phyloP scores from a whole-genome alignment of 2,113 vertebrate species.

The Ceratotherium simum region DNA sequence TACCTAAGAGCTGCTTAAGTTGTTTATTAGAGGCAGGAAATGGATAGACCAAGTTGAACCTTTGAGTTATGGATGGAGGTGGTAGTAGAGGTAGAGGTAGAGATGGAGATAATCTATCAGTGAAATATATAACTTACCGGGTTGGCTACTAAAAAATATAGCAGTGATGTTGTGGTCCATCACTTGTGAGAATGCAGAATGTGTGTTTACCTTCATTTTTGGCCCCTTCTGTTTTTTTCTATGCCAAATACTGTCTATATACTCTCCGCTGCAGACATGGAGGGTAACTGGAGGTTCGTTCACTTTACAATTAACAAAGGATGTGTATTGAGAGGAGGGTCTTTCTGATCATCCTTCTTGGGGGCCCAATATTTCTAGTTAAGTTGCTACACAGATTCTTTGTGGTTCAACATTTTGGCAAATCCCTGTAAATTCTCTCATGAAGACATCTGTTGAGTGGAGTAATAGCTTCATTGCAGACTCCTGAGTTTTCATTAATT shows the following conservation, averaged over 20 bases:
- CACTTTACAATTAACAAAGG: conserved; percentile 32
- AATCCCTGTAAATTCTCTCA: conserved; percentile 29
- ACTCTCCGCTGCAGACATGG: not conserved
- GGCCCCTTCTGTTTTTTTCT: not conserved
- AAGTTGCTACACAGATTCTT: conserved; percentile 47
- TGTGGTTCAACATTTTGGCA: conserved; percentile 54
- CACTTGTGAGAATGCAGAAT: not conserved
- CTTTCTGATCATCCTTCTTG: conserved; percentile 31
- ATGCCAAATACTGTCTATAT: not conserved
- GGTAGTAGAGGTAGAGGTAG: not conserved
- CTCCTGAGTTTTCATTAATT: conserved; percentile 61
- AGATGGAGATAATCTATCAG: not conserved
- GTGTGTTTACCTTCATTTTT: not conserved
- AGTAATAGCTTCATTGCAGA: conserved; percentile 55
- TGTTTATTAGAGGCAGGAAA: not conserved
- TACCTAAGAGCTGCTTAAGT: not conserved
- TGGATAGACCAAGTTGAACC: not conserved
- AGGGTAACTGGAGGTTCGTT: not conserved
- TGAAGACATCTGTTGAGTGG: conserved; percentile 63
- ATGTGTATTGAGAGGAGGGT: not conserved
- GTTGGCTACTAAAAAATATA: not conserved
- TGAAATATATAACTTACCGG: not conserved
- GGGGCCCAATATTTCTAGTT: conserved; percentile 32
- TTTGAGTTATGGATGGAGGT: not conserved
- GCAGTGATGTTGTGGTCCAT: not conserved